A percentile compares a stretch with the other conserved stretches of the same genome.
phyloP scores from a whole-genome alignment of 2,888 invertebrate genomes.

The Pristionchus exspectatus region DNA sequence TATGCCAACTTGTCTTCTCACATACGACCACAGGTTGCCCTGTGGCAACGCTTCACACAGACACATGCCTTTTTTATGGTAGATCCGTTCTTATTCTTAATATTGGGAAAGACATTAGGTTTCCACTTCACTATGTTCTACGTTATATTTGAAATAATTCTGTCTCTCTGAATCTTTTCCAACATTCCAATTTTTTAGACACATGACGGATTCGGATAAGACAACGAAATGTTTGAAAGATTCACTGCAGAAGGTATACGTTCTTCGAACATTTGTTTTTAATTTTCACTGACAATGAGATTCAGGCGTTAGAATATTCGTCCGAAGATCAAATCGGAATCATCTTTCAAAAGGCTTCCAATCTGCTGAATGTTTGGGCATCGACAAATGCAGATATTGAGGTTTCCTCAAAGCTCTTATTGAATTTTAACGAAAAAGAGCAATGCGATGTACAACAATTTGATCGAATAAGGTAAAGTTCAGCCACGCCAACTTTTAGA shows the following conservation, averaged over 20 bases:
- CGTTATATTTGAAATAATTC: too few relatives aligned
- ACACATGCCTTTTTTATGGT: too few relatives aligned
- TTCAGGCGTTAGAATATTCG: not conserved
- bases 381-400: not conserved
- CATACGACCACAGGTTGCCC: too few relatives aligned
- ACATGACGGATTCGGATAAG: too few relatives aligned
- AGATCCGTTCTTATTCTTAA: too few relatives aligned
- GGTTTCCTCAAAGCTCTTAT: not conserved
- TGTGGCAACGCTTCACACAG: too few relatives aligned
- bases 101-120: too few relatives aligned
- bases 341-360: not conserved
- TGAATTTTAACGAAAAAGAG: not conserved
- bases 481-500: not conserved
- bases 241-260: not conserved
- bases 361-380: not conserved
- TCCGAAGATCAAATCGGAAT: not conserved
- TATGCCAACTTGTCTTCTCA: too few relatives aligned
- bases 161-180: too few relatives aligned
- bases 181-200: too few relatives aligned
- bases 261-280: not conserved
- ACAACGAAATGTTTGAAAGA: not conserved
- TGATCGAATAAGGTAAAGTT: not conserved
- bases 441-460: not conserved
- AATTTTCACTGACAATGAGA: not conserved
- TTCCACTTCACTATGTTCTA: too few relatives aligned